These are phyloP conservation scores for Cynoglossus semilaevis DNA, from an alignment of 2,113 vertebrate species.

Conservation along the genomic window DNA sequence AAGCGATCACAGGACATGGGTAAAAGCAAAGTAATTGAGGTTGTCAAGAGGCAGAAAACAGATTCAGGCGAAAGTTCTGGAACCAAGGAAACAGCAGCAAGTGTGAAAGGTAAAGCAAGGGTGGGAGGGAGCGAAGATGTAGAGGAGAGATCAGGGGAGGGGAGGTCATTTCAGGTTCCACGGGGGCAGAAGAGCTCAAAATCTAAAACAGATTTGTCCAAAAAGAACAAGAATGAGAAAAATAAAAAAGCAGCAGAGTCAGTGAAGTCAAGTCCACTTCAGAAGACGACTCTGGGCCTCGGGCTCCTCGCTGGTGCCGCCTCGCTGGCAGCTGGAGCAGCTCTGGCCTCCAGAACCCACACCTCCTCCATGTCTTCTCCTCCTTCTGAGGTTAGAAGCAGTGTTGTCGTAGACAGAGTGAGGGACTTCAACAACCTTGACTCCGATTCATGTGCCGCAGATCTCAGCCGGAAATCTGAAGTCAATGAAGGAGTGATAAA, in stretches of 20 bases:
- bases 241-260: slow-evolving; percentile 34
- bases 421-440: slow-evolving; percentile 23
- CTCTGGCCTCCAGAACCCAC: slow-evolving; percentile 3
- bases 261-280: not conserved
- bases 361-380: not conserved
- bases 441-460: not conserved
- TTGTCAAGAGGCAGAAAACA: slow-evolving; percentile 14
- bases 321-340: slow-evolving; percentile 38
- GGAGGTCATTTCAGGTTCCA: not conserved
- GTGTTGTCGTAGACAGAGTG: not conserved
- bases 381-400: slow-evolving; percentile 12
- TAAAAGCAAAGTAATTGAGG: slow-evolving; percentile 8
- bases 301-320: slow-evolving; percentile 30
- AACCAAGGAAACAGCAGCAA: slow-evolving; percentile 5
- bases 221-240: slow-evolving; percentile 43
- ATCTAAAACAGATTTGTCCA: slow-evolving; percentile 9
- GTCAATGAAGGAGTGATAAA: slow-evolving; percentile 61
- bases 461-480: slow-evolving; percentile 16
- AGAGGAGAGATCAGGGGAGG: too few species aligned
- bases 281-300: not conserved
- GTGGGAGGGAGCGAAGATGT: too few species aligned
- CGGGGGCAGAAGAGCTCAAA: rapidly evolving
- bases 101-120: not conserved
- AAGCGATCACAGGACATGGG: not conserved
- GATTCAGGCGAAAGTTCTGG: slow-evolving; percentile 6